These are phyloP conservation scores for Oeneis ivallda DNA, from an alignment of 2,888 invertebrate genomes.

Conservation along the genomic window DNA sequence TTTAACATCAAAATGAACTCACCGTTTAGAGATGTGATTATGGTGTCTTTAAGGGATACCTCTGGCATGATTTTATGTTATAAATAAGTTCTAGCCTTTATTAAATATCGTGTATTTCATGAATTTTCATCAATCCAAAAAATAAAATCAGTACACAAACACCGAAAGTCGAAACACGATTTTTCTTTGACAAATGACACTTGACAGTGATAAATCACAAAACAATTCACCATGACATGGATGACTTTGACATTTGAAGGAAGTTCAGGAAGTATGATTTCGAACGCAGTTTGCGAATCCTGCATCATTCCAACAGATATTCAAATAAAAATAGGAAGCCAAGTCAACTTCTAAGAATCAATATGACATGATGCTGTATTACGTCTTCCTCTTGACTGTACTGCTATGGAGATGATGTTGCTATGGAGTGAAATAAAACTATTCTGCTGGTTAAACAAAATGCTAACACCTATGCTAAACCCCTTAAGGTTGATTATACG, in stretches of 20 bases:
- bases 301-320: no score
- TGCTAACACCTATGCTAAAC: no score
- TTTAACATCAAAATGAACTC: constrained; percentile 39
- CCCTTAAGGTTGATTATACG: no score
- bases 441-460: background rate
- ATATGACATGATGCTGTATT: no score
- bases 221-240: background rate
- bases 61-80: constrained; percentile 59
- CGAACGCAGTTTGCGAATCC: no score
- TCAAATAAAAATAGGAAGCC: no score
- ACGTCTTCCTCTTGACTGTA: no score
- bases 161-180: background rate
- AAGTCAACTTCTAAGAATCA: no score
- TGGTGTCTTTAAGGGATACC: constrained; percentile 63
- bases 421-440: background rate
- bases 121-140: constrained; percentile 23
- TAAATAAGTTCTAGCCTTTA: background rate
- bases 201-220: background rate
- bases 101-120: constrained; percentile 12
- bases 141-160: background rate
- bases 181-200: background rate
- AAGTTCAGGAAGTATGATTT: constrained; percentile 7
- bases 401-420: no score
- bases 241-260: background rate
- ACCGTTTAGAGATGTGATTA: constrained; percentile 70